Percentiles rank a stretch among this genome's conserved stretches.
phyloP scores from a whole-genome alignment of 1,140 invertebrate species.

The Hypsibius dujardini region DNA sequence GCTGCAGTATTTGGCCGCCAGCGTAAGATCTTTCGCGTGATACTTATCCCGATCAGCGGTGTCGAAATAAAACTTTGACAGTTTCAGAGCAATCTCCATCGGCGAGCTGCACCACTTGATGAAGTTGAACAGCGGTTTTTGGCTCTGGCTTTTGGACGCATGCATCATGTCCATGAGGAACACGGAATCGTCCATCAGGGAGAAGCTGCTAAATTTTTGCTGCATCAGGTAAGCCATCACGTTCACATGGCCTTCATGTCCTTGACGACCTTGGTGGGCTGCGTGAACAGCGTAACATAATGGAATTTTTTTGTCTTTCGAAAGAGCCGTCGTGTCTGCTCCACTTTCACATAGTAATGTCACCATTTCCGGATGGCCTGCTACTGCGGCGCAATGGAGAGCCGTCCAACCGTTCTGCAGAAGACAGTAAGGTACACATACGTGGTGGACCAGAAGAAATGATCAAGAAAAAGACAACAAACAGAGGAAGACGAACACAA shows the following conservation, averaged over 20 bases:
- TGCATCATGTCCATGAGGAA: slow-evolving; percentile 98
- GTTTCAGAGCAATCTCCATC: slow-evolving; percentile 88
- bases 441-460: too few species aligned
- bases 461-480: too few species aligned
- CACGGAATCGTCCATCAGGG: slow-evolving; percentile 75
- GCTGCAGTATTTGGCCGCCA: slow-evolving; percentile 85
- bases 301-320: slow-evolving; percentile 62
- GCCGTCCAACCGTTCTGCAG: slow-evolving; percentile 79
- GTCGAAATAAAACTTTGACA: slow-evolving; percentile 50
- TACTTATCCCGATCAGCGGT: slow-evolving; percentile 61
- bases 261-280: slow-evolving; percentile 29
- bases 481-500: too few species aligned
- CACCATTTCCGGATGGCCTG: slow-evolving; percentile 82
- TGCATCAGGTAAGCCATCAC: slow-evolving; percentile 85
- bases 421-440: too few species aligned
- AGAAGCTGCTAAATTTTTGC: slow-evolving; percentile 90
- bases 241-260: slow-evolving; percentile 53
- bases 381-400: slow-evolving; percentile 81
- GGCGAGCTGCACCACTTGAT: slow-evolving; percentile 86
- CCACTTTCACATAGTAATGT: slow-evolving; percentile 84
- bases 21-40: slow-evolving; percentile 79
- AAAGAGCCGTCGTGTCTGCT: slow-evolving; percentile 65
- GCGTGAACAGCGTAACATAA: slow-evolving; percentile 92
- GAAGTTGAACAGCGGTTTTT: slow-evolving; percentile 90
- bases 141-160: slow-evolving; percentile 85